Evolutionary conservation across 2,888 invertebrate genomes (phyloP).

Genomic region (Agapetus fuscipes): DNA sequence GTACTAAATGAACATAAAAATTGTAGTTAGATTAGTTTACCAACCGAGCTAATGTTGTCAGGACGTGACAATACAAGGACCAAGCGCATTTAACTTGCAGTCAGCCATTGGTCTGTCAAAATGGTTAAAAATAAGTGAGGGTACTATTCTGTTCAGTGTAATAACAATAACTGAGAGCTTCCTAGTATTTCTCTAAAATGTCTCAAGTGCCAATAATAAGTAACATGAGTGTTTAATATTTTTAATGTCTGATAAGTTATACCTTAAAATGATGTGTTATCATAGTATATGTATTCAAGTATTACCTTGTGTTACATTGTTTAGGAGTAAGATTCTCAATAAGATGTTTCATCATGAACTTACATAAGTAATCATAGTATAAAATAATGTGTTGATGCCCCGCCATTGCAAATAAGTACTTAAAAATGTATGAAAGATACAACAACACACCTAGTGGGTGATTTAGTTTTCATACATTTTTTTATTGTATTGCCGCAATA

Average conservation of each 20-base stretch:
- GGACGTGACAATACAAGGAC: slow-evolving; percentile 18
- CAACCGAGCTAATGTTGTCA: slow-evolving; percentile 15
- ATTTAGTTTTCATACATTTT: background rate
- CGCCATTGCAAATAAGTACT: background rate
- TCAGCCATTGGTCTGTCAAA: slow-evolving; percentile 11
- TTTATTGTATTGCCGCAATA: background rate
- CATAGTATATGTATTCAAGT: slow-evolving; percentile 10
- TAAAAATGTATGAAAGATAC: background rate
- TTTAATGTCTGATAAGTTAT: slow-evolving; percentile 12
- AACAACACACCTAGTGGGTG: background rate
- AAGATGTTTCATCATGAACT: no score
- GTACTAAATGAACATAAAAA: background rate
- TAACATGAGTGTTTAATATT: slow-evolving; percentile 17
- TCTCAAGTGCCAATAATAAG: slow-evolving; percentile 22
- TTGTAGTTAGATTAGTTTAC: slow-evolving; percentile 3
- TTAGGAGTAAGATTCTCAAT: no score
- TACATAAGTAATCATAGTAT: background rate
- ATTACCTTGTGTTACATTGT: no score
- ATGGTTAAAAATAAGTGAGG: slow-evolving; percentile 15
- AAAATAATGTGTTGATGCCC: no score
- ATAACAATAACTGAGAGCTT: slow-evolving; percentile 22
- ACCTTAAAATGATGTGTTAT: slow-evolving; percentile 14
- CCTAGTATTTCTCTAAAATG: slow-evolving; percentile 22
- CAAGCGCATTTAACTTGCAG: slow-evolving; percentile 12
- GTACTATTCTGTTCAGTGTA: slow-evolving; percentile 21